phyloP scores from a whole-genome alignment of 2,888 invertebrate genomes.

The Drosophila paucipuncta region DNA sequence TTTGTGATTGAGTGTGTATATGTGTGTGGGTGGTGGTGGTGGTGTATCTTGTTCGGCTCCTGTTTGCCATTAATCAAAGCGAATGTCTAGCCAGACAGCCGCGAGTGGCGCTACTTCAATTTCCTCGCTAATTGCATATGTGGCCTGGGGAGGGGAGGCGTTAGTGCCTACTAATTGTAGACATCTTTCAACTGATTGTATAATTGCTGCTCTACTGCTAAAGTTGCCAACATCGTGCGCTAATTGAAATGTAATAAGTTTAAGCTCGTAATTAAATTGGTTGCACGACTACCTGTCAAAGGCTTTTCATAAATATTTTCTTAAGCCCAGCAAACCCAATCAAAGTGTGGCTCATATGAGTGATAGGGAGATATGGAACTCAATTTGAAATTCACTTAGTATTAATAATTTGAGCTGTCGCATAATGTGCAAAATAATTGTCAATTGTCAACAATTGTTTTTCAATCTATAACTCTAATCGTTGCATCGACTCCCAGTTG shows the following conservation, averaged over 20 bases:
- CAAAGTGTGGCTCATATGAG: neutral
- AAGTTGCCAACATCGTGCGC: conserved; percentile 34
- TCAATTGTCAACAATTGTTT: neutral
- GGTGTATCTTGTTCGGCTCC: conserved; percentile 30
- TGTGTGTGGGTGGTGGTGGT: conserved; percentile 10
- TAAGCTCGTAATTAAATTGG: conserved; percentile 41
- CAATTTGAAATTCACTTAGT: neutral
- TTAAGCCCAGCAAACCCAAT: neutral
- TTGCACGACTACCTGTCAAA: conserved; percentile 12
- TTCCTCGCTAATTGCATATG: conserved; percentile 68
- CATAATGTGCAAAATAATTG: neutral
- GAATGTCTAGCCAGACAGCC: conserved; percentile 63
- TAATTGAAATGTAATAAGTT: conserved; percentile 70
- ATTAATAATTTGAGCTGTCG: neutral
- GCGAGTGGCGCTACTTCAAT: conserved; percentile 60
- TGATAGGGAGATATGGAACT: neutral
- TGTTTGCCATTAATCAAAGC: conserved; percentile 68
- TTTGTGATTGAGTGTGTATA: conserved; percentile 31
- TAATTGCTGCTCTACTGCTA: conserved; percentile 48
- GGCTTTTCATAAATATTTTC: conserved; percentile 1
- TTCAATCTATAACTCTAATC: neutral
- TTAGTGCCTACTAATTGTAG: conserved; percentile 59
- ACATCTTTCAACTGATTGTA: conserved; percentile 68
- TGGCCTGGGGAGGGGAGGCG: conserved; percentile 26
- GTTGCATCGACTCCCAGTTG: neutral